A percentile compares a stretch with the other conserved stretches of the same genome.
Evolutionary conservation across 2,888 invertebrate species (phyloP).

Genomic region (Synanthedon myopaeformis): DNA sequence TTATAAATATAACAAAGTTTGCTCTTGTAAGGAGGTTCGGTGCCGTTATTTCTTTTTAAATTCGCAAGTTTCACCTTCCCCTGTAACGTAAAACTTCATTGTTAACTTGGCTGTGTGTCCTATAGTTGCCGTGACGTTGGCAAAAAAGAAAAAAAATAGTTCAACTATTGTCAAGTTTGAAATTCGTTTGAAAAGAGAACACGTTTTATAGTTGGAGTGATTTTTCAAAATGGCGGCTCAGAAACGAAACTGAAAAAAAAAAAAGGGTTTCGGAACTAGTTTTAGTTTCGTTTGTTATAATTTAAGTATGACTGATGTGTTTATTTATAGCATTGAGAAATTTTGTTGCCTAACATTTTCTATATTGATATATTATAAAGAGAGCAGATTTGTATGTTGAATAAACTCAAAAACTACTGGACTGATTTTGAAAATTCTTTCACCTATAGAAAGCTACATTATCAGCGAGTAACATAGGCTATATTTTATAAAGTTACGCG

Average conservation of each 20-base stretch:
- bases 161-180: conserved; percentile 30
- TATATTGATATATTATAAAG: too few relatives aligned
- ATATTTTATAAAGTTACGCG: too few relatives aligned
- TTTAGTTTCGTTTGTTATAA: neutral
- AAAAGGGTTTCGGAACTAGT: neutral
- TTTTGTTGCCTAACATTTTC: too few relatives aligned
- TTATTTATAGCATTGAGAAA: neutral
- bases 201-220: conserved; percentile 21
- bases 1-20: neutral
- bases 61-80: conserved; percentile 10
- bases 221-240: conserved; percentile 28
- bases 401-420: too few relatives aligned
- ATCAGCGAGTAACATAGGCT: too few relatives aligned
- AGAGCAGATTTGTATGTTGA: too few relatives aligned
- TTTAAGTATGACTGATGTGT: neutral
- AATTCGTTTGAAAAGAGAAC: conserved; percentile 32
- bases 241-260: too few relatives aligned
- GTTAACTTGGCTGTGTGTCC: conserved; percentile 24
- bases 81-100: conserved; percentile 19
- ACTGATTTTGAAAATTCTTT: too few relatives aligned
- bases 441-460: too few relatives aligned
- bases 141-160: conserved; percentile 32
- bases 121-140: conserved; percentile 35
- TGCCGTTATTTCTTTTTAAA: conserved; percentile 6
- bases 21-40: neutral